Evolutionary conservation across 1,140 invertebrate genomes (phyloP), one percentile per base, ranked within the genome.

Genomic region (Ostrea denselamellosa): DNA sequence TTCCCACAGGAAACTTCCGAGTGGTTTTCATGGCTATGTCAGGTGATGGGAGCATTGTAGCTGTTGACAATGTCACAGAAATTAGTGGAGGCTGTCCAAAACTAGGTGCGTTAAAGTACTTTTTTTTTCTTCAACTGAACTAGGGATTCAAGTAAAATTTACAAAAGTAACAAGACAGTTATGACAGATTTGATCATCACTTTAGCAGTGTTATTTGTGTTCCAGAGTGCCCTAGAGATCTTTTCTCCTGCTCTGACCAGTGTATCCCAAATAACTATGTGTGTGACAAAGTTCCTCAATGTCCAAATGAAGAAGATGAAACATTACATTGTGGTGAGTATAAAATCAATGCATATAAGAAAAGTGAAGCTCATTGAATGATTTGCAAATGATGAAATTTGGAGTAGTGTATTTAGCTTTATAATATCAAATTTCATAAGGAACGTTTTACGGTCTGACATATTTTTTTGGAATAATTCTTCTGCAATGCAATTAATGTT

Each of bases 281-380:
- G 51, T 86, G 85, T 86, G 85, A 86, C 51, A 86, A 86, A 51
- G 71, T 86, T 52, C n/a, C 44, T 25, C 62, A 86, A 10, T 86
- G 85, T 53, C 19, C 19, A 19, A 52, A 58, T 28, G 65, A 52
- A 52, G 85, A 68, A 86, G 85, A 86, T 86, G 85, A 86, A 71
- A 65, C 62, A 9, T 28, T 34, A 5, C 68, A 52, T 4, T 86
- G 85, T 25, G 17, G 85, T 86, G 25, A 86, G 85, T 77, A 65
- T 14, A 62, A 19, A 62, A 44, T 44, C 34, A 44, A 44, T 44
- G 34, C 5, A 2, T 2, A 44, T 44, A 5, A n/a, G 34, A 44
- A 44, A 1, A 44, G 34, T 44, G 34, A 44, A 44, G 34, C 34
- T 44, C 5, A 44, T 44, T 44, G 1, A 44, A 44, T 1, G 34